Evolutionary conservation across 2,888 invertebrate genomes (phyloP), one percentile per base, ranked within the genome.

Genomic region (Ariolimax columbianus): DNA sequence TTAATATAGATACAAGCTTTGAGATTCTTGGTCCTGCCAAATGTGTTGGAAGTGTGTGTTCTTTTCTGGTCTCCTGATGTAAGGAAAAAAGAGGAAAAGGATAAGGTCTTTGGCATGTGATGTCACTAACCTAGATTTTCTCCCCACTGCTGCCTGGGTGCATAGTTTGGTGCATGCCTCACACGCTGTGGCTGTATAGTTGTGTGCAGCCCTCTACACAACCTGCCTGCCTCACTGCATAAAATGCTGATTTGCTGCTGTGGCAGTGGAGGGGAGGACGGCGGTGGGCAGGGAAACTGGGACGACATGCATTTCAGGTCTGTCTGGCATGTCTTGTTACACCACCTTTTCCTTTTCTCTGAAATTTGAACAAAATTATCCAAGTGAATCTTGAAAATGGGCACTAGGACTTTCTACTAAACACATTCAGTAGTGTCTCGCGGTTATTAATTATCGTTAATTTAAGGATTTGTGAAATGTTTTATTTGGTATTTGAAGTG

Each of bases 141-240:
- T 80, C 63, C 59, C 79, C 78, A 84, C 63, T 84, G 84, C 79
- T 84, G 84, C 80, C 84, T 84, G 84, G 73, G 59, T 84, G 84
- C 84, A 84, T 84, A 70, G 55, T n/a, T 30, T 78, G 84, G 84
- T 43, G 77, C 79, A 72, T 84, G 78, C 78, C 59, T 63, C 73
- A 72, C 79, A 84, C 51, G 78, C 81, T 78, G 83, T 78, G 83
- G 75, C 66, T 75, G 66, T 59, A 30, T 40, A 82, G 36, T 38
- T 47, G 77, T 83, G 83, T 77, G 78, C 83, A 77, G 83, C 55
- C 77, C 70, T 77, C 79, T 79, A 84, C 84, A 84, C 84, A 84
- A 84, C 84, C 84, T 84, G 84, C 84, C 84, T 84, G 84, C 78
- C 38, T 66, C 77, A 77, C 70, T 83, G 83, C 83, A 83, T 77